phyloP scores from a whole-genome alignment of 2,888 invertebrate genomes.

The Ernsta delagoae region DNA sequence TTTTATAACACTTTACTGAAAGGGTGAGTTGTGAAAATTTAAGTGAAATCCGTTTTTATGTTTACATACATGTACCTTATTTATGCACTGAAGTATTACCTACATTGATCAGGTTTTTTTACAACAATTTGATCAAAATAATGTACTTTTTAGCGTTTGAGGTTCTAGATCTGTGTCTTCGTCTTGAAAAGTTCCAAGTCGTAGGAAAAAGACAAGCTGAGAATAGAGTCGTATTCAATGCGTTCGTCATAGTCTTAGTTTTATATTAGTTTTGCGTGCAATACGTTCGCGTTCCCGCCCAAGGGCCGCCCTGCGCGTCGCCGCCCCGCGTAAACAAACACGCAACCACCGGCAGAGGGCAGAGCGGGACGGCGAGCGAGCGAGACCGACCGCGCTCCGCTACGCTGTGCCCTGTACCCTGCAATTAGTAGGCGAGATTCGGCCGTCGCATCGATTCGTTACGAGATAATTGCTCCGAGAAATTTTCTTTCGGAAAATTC shows the following conservation, averaged over 20 bases:
- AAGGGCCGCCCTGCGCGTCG: constrained; percentile 72
- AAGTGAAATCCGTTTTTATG: too few relatives aligned
- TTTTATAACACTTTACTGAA: not conserved
- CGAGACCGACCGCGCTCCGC: constrained; percentile 58
- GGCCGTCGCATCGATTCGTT: constrained; percentile 83
- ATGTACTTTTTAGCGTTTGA: too few relatives aligned
- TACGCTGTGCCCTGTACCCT: constrained; percentile 65
- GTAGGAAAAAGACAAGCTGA: too few relatives aligned
- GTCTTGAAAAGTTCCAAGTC: not conserved
- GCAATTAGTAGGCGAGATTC: constrained; percentile 84
- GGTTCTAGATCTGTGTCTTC: not conserved
- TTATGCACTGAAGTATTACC: too few relatives aligned
- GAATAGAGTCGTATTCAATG: constrained; percentile 46
- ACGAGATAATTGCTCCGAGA: constrained; percentile 79
- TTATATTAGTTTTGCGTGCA: constrained; percentile 68
- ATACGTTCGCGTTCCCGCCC: constrained; percentile 73
- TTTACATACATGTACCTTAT: too few relatives aligned
- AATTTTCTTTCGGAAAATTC: constrained; percentile 63
- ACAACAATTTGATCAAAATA: too few relatives aligned
- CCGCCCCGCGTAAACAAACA: constrained; percentile 73
- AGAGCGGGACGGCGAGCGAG: constrained; percentile 62
- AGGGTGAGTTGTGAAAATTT: too few relatives aligned
- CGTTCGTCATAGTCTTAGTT: constrained; percentile 49
- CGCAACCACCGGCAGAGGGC: constrained; percentile 43
- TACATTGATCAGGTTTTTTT: too few relatives aligned